Base-by-base conservation (phyloP, 2,888 invertebrate genomes). In the Desoria tigrina region DNA sequence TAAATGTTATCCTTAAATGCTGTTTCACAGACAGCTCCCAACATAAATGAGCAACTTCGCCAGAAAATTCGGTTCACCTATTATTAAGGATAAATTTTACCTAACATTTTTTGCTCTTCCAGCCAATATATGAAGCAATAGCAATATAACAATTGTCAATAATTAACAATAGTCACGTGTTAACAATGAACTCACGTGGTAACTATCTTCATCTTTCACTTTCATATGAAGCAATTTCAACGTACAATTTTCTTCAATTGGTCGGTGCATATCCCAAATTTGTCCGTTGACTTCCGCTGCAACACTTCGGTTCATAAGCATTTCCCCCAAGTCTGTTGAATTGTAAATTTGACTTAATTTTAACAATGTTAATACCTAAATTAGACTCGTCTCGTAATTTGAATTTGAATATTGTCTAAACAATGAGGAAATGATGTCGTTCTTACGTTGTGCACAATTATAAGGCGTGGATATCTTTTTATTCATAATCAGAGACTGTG, bases 191-290 rank as follows among this genome's bases (percentile, higher is more conserved):
- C 42, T 57, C 59, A 74, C 74, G 42, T 73, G 63, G 59, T 71
- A 74, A 14, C 70, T 71, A 32, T 72, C 71, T 16, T 82, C 81
- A 70, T 82, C 79, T 50, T 79, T 79, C 73, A 86, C 84, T 58
- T 84, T 85, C 82, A 87, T 90, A 79, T 86, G 86, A 14, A 86
- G 77, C 62, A 88, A 81, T 64, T 83, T 80, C 6, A 90, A 76
- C 50, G 84, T 84, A 77, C 90, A 90, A 42, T 83, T 79, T 2
- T 80, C 79, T 1, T 81, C 82, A 37, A 98, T 81, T 0, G 97
- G 96, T 74, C 87, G 85, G 78, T 95, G 92, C 90, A 98, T 91
- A 78, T 97, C 96, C 96, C 96, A 97, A 11, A 89, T 82, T 60
- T 86, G 83, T 1, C 88, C 89, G 78, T 96, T 87, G 0, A 97